phyloP scores from a whole-genome alignment of 1,140 invertebrate species.

The Cryptotermes secundus region DNA sequence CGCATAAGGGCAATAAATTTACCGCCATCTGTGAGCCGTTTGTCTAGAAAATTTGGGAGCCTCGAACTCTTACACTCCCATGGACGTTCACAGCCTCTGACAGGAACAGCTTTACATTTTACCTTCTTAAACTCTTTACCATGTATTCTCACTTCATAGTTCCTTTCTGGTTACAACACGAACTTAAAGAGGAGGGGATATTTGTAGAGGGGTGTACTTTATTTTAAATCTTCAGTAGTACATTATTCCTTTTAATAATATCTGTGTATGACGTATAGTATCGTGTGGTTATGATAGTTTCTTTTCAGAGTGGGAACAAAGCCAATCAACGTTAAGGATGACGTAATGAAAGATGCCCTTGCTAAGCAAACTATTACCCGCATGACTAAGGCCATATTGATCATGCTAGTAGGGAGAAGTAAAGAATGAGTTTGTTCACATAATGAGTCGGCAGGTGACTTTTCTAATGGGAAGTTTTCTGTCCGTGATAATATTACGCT shows the following conservation, averaged over 20 bases:
- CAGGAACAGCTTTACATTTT: too few species aligned
- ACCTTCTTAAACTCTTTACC: too few species aligned
- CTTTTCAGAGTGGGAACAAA: background rate
- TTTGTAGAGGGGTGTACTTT: too few species aligned
- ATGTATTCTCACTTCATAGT: too few species aligned
- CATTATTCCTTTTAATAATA: background rate
- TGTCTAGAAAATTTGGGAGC: too few species aligned
- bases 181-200: too few species aligned
- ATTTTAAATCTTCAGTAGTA: background rate
- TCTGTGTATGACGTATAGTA: background rate
- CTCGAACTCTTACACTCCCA: too few species aligned
- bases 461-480: background rate
- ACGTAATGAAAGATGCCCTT: background rate
- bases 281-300: background rate
- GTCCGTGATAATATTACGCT: too few species aligned
- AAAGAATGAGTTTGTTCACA: background rate
- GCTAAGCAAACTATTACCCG: constrained; percentile 6
- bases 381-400: background rate
- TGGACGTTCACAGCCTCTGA: too few species aligned
- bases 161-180: too few species aligned
- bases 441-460: background rate
- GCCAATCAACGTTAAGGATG: background rate
- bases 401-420: background rate
- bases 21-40: too few species aligned
- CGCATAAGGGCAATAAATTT: too few species aligned